Base-by-base conservation (phyloP, 92 coral and sea anemone genomes). In the Virgularia gustaviana region DNA sequence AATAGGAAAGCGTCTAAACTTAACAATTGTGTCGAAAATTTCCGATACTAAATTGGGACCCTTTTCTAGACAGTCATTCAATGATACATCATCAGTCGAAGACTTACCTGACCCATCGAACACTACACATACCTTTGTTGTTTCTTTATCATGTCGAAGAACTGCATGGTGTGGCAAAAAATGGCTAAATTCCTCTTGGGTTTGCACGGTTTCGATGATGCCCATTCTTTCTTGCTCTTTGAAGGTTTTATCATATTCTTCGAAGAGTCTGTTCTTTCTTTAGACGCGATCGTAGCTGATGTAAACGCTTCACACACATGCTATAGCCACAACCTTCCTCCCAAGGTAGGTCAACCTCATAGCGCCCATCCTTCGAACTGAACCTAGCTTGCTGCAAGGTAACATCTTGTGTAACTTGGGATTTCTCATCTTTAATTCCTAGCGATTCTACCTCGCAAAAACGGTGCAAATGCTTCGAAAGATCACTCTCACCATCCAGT, bases 331-430 rank as follows among this genome's bases (percentile, higher is more conserved):
- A 74, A n/a, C n/a, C n/a, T n/a, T n/a, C n/a, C n/a, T n/a, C n/a
- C n/a, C n/a, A n/a, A 0, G 86, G 86, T 37, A 75, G 59, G 28
- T 30, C 44, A 27, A 75, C 80, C 39, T 81, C 81, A 45, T 65
- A 64, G 43, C 23, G 43, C 44, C 55, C 68, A 25, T 36, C 31
- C 19, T 62, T 80, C 51, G 41, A 51, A 31, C 45, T 32, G 33
- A 74, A 42, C 31, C 52, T 74, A 29, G 66, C n/a, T n/a, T n/a
- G n/a, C n/a, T n/a, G 7, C 19, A 7, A 8, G 29, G 22, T 8
- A 28, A 37, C 5, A n/a, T 5, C 9, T 7, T 28, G 6, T 9
- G 47, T n/a, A n/a, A n/a, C n/a, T n/a, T n/a, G n/a, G n/a, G n/a
- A 28, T 45, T 6, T 28, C 9, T 11, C 35, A 16, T 5, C 49